phyloP scores from a whole-genome alignment of 2,113 vertebrate species.

The Microtus richardsoni region DNA sequence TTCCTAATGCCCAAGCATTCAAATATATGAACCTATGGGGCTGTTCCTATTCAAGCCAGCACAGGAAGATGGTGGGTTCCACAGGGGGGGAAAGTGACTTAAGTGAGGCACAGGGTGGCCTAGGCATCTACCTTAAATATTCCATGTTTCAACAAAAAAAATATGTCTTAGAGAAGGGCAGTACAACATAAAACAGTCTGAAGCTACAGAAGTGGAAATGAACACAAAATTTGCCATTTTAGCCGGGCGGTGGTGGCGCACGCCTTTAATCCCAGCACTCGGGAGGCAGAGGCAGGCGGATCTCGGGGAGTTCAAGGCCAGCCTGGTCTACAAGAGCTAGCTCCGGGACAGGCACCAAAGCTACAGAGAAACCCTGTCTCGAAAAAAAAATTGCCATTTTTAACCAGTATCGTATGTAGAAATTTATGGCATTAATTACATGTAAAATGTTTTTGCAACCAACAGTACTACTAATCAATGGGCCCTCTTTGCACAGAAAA shows the following conservation, averaged over 20 bases:
- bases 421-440: neutral
- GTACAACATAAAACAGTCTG: neutral
- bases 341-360: no score
- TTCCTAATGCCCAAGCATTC: neutral
- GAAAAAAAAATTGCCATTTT: no score
- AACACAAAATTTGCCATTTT: neutral
- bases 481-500: neutral
- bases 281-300: no score
- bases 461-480: neutral
- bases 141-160: neutral
- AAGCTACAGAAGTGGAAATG: neutral
- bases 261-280: no score
- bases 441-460: neutral
- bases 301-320: no score
- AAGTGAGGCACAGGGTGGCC: no score
- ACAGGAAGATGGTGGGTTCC: neutral
- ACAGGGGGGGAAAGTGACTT: neutral
- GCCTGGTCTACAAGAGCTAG: no score
- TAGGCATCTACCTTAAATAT: neutral
- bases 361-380: no score
- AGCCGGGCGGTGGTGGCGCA: no score
- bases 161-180: neutral
- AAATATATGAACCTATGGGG: neutral
- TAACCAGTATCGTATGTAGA: neutral
- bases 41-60: neutral